These are phyloP conservation scores for Loxodonta africana DNA, from an alignment of 2,113 vertebrate genomes.

Conservation along the genomic window DNA sequence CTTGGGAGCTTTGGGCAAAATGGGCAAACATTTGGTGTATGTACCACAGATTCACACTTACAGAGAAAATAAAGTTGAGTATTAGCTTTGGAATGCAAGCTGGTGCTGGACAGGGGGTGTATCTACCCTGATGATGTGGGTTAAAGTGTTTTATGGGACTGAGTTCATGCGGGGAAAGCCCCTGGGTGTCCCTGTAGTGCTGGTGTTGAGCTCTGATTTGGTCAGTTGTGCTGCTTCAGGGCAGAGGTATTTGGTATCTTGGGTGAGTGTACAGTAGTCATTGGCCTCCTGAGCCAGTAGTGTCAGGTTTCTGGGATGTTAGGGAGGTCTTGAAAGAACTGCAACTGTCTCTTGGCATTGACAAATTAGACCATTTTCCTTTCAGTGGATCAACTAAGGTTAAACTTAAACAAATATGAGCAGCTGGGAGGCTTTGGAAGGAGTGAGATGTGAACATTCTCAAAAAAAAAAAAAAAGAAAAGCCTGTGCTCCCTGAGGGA, in stretches of 20 bases:
- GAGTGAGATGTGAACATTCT: conserved; percentile 43
- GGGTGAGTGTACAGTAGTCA: conserved; percentile 43
- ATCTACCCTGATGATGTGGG: background rate
- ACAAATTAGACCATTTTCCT: conserved; percentile 1
- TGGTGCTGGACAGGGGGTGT: background rate
- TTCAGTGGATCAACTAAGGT: conserved; percentile 67
- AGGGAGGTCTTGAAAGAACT: background rate
- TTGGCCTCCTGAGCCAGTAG: conserved; percentile 23
- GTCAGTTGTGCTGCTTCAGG: conserved; percentile 66
- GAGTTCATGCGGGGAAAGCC: background rate
- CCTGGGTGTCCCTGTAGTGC: background rate
- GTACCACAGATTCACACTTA: background rate
- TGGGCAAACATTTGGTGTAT: background rate
- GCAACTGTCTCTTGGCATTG: conserved; percentile 3
- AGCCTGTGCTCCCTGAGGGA: conserved; percentile 64
- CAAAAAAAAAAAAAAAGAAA: background rate
- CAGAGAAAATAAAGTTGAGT: background rate
- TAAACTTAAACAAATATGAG: conserved; percentile 81
- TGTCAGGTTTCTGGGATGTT: conserved; percentile 76
- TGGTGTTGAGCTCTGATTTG: background rate
- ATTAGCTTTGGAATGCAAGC: background rate
- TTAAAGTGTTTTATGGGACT: background rate
- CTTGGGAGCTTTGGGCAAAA: background rate
- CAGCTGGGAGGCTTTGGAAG: conserved; percentile 73
- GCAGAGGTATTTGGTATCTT: conserved; percentile 73